phyloP scores from a whole-genome alignment of 37 sponge, comb jelly and placozoan species.

The Axinella damicornis region DNA sequence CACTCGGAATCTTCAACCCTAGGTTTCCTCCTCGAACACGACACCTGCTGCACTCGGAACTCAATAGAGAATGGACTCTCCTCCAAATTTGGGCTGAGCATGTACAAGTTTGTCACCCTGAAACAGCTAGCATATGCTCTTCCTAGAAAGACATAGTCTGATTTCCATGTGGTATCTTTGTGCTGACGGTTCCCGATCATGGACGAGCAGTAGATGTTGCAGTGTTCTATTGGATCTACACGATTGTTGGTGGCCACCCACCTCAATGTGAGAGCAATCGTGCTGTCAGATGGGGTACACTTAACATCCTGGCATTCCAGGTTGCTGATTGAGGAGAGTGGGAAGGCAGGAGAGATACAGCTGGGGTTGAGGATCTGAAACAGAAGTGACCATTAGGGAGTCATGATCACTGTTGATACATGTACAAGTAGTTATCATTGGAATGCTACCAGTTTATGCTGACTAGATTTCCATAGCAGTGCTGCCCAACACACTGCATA shows the following conservation, averaged over 20 bases:
- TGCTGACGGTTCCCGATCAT: background rate
- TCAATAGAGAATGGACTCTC: background rate
- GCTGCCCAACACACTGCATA: too few species aligned
- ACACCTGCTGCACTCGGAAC: constrained; percentile 59
- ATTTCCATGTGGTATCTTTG: constrained; percentile 29
- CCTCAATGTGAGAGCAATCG: constrained; percentile 47
- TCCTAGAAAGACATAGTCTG: constrained; percentile 36
- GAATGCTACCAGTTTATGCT: too few species aligned
- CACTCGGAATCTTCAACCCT: constrained; percentile 14
- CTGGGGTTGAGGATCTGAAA: constrained; percentile 49
- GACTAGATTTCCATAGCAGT: too few species aligned
- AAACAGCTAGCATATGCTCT: constrained; percentile 27
- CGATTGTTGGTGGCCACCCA: constrained; percentile 37
- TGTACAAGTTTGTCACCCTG: constrained; percentile 11
- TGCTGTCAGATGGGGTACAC: background rate
- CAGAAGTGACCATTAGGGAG: too few species aligned
- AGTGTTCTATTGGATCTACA: constrained; percentile 62
- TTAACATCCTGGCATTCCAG: constrained; percentile 25
- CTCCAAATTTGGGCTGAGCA: constrained; percentile 6
- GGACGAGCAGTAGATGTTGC: constrained; percentile 55
- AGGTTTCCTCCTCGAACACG: constrained; percentile 17
- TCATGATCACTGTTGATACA: too few species aligned
- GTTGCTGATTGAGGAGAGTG: constrained; percentile 29
- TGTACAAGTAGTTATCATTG: too few species aligned
- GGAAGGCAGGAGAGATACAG: constrained; percentile 5